Evolutionary conservation across 2,888 invertebrate species (phyloP).

Genomic region (Chirona hameri): DNA sequence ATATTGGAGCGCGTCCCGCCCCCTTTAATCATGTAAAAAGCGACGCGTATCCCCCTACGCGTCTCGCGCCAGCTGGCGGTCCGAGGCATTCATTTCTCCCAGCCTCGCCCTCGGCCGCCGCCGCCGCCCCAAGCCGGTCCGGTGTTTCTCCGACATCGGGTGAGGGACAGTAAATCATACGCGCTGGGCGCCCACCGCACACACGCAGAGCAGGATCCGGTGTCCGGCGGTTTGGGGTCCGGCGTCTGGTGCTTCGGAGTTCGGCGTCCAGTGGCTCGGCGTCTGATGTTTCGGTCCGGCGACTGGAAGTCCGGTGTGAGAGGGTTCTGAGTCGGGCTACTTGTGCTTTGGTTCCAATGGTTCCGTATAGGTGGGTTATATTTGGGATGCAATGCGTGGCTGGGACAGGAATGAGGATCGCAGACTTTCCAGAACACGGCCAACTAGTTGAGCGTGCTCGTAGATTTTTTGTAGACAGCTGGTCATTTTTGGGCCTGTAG

Average conservation of each 20-base stretch:
- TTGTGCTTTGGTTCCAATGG: too few species aligned
- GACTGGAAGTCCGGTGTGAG: not conserved
- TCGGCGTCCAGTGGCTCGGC: not conserved
- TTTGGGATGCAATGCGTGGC: too few species aligned
- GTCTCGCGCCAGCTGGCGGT: not conserved
- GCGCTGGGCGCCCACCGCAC: too few species aligned
- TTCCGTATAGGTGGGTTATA: too few species aligned
- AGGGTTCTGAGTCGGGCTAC: too few species aligned
- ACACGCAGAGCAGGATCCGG: not conserved
- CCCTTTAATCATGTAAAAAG: conserved; percentile 10
- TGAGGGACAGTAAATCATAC: too few species aligned
- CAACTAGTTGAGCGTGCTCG: too few species aligned
- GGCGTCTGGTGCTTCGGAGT: not conserved
- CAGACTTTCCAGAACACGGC: too few species aligned
- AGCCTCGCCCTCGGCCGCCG: not conserved
- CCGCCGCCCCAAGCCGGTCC: not conserved
- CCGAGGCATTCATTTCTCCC: conserved; percentile 1
- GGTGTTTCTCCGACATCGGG: too few species aligned
- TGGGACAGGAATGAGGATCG: too few species aligned
- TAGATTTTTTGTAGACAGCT: not conserved
- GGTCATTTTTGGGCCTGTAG: conserved; percentile 1
- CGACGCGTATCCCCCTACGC: conserved; percentile 11
- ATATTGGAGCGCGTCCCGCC: conserved; percentile 1
- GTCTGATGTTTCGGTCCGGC: not conserved
- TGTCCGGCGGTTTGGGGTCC: not conserved